phyloP scores from a whole-genome alignment of 2,888 invertebrate genomes.

The Callosobruchus maculatus region DNA sequence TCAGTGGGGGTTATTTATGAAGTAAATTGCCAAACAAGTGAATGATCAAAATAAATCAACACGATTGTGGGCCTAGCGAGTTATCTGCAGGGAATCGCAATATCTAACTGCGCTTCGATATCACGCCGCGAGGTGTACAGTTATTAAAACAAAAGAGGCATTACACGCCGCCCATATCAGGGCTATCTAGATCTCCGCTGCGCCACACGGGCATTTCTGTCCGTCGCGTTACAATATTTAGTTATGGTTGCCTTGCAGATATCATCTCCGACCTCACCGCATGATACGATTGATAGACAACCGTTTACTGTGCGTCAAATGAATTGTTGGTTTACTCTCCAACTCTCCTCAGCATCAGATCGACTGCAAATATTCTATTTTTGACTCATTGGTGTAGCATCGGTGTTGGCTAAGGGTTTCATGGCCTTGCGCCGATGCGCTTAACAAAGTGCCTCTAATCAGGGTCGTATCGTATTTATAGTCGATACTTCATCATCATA shows the following conservation, averaged over 20 bases:
- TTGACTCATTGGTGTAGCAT: neutral
- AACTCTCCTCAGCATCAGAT: too few relatives aligned
- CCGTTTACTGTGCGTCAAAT: slow-evolving; percentile 37
- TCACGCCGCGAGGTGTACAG: neutral
- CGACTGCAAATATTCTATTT: slow-evolving; percentile 13
- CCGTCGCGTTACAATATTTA: slow-evolving; percentile 45
- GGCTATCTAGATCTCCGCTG: neutral
- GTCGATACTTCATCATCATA: too few relatives aligned
- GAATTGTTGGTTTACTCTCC: slow-evolving; percentile 30
- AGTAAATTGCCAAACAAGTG: neutral
- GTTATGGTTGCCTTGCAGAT: slow-evolving; percentile 43
- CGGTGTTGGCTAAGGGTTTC: too few relatives aligned
- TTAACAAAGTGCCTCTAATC: too few relatives aligned
- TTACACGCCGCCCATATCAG: neutral
- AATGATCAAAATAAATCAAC: neutral
- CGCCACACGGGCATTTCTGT: neutral
- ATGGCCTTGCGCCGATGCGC: too few relatives aligned
- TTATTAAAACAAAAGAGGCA: neutral
- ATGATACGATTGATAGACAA: slow-evolving; percentile 37
- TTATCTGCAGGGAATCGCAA: neutral
- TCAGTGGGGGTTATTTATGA: too few relatives aligned
- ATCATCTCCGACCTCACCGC: slow-evolving; percentile 37
- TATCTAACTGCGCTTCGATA: neutral
- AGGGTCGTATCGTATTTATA: too few relatives aligned
- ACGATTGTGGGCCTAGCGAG: neutral